Conservation (phyloP, 2,888 invertebrate species). For the Xylota sylvarum region DNA sequence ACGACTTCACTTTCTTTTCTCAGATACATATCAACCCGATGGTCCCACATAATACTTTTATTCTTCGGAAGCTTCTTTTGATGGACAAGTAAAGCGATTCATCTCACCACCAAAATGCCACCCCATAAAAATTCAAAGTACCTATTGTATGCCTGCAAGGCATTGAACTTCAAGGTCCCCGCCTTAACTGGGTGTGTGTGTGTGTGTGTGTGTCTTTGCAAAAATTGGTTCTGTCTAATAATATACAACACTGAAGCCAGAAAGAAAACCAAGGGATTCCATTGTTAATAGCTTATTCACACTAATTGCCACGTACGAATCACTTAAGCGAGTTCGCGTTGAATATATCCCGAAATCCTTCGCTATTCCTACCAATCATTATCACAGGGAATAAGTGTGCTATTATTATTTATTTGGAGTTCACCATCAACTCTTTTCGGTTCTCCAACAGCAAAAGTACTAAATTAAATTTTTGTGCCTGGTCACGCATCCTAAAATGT, state of each 20-base stretch:
- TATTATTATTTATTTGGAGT: conserved; percentile 53
- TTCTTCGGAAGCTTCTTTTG: conserved; percentile 8
- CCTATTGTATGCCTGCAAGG: conserved; percentile 16
- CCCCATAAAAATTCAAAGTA: not conserved
- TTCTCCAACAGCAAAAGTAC: not conserved
- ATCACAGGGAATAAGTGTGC: conserved; percentile 14
- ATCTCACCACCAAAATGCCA: conserved; percentile 4
- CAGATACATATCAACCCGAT: conserved; percentile 1
- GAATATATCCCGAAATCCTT: not conserved
- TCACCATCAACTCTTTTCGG: conserved; percentile 35
- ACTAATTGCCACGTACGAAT: conserved; percentile 24
- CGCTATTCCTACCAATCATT: conserved; percentile 19
- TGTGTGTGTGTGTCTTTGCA: not conserved
- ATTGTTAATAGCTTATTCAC: conserved; percentile 6
- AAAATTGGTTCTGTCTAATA: conserved; percentile 5
- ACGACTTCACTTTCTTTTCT: not conserved
- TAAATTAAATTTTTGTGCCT: conserved; percentile 17
- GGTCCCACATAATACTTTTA: conserved; percentile 4
- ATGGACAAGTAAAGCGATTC: conserved; percentile 32
- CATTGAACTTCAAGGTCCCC: conserved; percentile 17
- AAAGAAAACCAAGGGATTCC: conserved; percentile 7
- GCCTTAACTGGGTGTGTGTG: not conserved
- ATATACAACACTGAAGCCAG: not conserved
- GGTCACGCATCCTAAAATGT: conserved; percentile 46
- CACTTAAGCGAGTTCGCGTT: not conserved